Conservation (phyloP, 2,797 vertebrate genomes). For the Mormyrus hasselquistii region DNA sequence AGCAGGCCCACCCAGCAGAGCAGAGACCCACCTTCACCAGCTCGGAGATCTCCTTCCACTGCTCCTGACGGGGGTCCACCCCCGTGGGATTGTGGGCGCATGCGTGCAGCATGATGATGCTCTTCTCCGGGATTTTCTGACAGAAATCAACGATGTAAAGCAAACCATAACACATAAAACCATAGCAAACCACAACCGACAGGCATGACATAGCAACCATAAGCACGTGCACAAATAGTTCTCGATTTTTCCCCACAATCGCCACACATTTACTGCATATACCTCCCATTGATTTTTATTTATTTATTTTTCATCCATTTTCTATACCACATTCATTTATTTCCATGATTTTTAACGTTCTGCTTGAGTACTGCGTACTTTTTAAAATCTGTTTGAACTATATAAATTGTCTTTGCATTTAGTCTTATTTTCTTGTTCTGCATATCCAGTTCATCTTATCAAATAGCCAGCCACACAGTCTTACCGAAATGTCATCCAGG, state of each 20-base stretch:
- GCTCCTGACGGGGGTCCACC: slow-evolving; percentile 87
- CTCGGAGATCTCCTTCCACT: slow-evolving; percentile 87
- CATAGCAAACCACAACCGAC: background rate
- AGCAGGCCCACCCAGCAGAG: background rate
- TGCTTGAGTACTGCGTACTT: background rate
- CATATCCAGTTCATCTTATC: background rate
- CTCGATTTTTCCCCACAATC: background rate
- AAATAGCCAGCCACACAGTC: slow-evolving; percentile 33
- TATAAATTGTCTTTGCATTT: background rate
- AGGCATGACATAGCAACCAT: background rate
- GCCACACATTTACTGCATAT: background rate
- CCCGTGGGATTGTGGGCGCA: slow-evolving; percentile 97
- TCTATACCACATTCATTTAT: background rate
- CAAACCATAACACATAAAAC: too few species aligned
- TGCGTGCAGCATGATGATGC: slow-evolving; percentile 85
- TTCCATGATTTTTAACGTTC: background rate
- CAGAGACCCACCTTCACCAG: slow-evolving; percentile 72
- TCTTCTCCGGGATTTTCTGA: slow-evolving; percentile 93
- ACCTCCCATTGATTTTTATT: background rate
- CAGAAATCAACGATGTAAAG: background rate
- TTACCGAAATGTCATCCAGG: slow-evolving; percentile 90
- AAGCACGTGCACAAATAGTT: background rate
- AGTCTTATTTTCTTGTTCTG: background rate
- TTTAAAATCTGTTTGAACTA: background rate
- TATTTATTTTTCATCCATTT: background rate